These are phyloP conservation scores for Probaryconus sp. DNA, from an alignment of 1,140 invertebrate species.

Conservation along the genomic window DNA sequence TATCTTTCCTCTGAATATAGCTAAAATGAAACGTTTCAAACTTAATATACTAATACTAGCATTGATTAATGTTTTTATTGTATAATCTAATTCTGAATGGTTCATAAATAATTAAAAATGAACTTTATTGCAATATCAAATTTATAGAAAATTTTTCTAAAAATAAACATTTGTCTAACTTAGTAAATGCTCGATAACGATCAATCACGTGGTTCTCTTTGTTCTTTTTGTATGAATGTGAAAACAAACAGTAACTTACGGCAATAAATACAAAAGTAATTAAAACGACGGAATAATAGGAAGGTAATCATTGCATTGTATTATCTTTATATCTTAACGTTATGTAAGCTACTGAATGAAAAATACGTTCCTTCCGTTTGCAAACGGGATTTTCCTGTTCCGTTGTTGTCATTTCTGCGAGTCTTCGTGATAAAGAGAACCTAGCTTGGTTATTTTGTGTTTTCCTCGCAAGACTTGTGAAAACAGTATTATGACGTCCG, in stretches of 20 bases:
- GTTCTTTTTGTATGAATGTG: no score
- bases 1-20: no score
- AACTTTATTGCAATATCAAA: no score
- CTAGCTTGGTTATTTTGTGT: slow-evolving; percentile 42
- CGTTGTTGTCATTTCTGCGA: slow-evolving; percentile 41
- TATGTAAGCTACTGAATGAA: slow-evolving; percentile 46
- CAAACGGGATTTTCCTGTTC: slow-evolving; percentile 52
- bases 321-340: slow-evolving; percentile 43
- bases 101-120: no score
- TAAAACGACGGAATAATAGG: slow-evolving; percentile 25
- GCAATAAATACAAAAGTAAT: slow-evolving; percentile 38
- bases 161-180: no score
- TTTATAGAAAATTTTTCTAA: no score
- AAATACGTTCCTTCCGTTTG: slow-evolving; percentile 46
- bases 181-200: no score
- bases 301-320: slow-evolving; percentile 36
- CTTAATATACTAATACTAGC: no score
- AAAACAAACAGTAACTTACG: slow-evolving; percentile 1
- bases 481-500: slow-evolving; percentile 57
- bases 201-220: no score
- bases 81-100: no score
- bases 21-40: no score
- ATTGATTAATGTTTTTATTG: no score
- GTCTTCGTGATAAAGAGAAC: slow-evolving; percentile 45
- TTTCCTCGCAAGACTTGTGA: slow-evolving; percentile 51